Evolutionary conservation across 2,888 invertebrate species (phyloP).

Genomic region (Nephrotoma appendiculata): DNA sequence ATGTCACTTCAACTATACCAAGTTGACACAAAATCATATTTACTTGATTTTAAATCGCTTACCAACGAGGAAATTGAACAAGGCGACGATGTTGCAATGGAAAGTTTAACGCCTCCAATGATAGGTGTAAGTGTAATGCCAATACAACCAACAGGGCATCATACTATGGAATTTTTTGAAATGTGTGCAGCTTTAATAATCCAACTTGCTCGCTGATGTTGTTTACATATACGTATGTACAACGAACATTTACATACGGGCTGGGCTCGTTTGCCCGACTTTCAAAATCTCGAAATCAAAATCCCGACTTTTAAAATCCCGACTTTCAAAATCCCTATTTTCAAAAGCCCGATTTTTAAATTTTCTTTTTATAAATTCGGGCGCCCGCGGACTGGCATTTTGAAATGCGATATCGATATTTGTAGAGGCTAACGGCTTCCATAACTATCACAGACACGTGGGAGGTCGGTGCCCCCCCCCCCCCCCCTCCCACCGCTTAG

Average conservation of each 20-base stretch:
- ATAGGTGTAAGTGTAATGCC: slow-evolving; percentile 21
- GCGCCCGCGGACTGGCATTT: too few species aligned
- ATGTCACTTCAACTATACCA: slow-evolving; percentile 99
- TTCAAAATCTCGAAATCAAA: too few species aligned
- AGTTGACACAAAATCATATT: slow-evolving; percentile 95
- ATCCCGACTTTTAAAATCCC: too few species aligned
- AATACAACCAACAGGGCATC: slow-evolving; percentile 53
- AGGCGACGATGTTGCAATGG: slow-evolving; percentile 33
- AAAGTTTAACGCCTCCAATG: slow-evolving; percentile 29
- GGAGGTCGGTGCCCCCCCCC: too few species aligned
- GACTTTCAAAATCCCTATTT: too few species aligned
- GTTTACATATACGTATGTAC: not conserved
- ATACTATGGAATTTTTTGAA: slow-evolving; percentile 99
- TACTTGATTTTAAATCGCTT: slow-evolving; percentile 95
- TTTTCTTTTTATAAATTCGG: too few species aligned
- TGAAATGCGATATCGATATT: too few species aligned
- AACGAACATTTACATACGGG: not conserved
- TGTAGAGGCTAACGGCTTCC: too few species aligned
- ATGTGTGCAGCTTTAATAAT: slow-evolving; percentile 99
- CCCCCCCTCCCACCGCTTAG: too few species aligned
- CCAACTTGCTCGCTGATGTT: slow-evolving; percentile 75
- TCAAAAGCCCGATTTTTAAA: too few species aligned
- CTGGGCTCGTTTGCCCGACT: too few species aligned
- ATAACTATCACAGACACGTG: too few species aligned
- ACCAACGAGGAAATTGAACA: slow-evolving; percentile 56